These are phyloP conservation scores for Pseudolycoriella hygida DNA, from an alignment of 2,888 invertebrate genomes.

Conservation along the genomic window DNA sequence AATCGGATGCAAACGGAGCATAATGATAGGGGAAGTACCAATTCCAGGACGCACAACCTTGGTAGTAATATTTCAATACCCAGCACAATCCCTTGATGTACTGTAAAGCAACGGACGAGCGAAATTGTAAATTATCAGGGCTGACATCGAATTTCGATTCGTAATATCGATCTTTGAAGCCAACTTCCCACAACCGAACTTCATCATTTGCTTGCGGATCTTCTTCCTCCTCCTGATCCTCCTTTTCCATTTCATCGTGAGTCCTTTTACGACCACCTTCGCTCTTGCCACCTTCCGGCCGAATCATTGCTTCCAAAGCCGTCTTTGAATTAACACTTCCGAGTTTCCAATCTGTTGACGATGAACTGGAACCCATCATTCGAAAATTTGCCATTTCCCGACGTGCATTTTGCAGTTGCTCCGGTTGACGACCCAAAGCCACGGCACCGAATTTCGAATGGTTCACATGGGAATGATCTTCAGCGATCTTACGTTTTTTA, in stretches of 20 bases:
- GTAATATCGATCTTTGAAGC: conserved; percentile 96
- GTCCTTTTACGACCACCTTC: background rate
- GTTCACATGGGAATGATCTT: conserved; percentile 43
- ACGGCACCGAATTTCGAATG: conserved; percentile 62
- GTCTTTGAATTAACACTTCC: background rate
- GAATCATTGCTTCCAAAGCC: conserved; percentile 33
- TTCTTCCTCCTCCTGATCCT: conserved; percentile 35
- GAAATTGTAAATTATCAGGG: conserved; percentile 59
- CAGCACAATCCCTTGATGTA: conserved; percentile 94
- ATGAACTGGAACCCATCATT: conserved; percentile 32
- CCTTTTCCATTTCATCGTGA: conserved; percentile 22
- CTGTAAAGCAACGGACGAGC: conserved; percentile 81
- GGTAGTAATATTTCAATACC: conserved; percentile 97
- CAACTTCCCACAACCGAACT: conserved; percentile 87
- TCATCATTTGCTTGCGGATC: conserved; percentile 73
- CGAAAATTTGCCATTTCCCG: conserved; percentile 49
- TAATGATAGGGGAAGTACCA: conserved; percentile 99
- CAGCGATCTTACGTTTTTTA: conserved; percentile 34
- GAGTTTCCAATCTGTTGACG: background rate
- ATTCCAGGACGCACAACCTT: conserved; percentile 98
- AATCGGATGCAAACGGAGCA: conserved; percentile 98
- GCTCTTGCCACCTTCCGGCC: conserved; percentile 21
- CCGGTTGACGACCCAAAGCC: conserved; percentile 36
- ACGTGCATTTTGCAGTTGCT: conserved; percentile 47
- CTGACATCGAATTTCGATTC: conserved; percentile 81